A percentile compares a stretch with the other conserved stretches of the same genome.
These are phyloP conservation scores for Spisula subtruncata DNA, from an alignment of 2,888 invertebrate species.

Conservation along the genomic window DNA sequence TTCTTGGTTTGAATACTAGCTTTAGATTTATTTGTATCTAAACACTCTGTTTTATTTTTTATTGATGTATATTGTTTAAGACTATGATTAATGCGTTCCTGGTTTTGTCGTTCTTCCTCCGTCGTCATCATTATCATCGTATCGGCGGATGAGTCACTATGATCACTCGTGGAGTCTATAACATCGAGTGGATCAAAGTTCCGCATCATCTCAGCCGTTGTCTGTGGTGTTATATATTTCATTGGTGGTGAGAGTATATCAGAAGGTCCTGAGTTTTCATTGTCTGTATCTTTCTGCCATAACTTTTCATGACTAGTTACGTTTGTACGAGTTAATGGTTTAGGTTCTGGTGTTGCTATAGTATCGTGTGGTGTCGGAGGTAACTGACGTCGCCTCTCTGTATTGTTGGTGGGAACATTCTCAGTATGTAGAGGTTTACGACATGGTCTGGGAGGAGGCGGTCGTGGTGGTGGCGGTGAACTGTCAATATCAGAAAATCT, in stretches of 20 bases:
- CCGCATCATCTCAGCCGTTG: conserved; percentile 74
- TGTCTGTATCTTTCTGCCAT: conserved; percentile 75
- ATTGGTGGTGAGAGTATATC: conserved; percentile 74
- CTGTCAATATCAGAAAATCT: conserved; percentile 51
- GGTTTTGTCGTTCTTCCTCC: conserved; percentile 75
- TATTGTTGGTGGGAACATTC: neutral
- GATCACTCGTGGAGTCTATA: conserved; percentile 77
- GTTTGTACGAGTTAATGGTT: conserved; percentile 78
- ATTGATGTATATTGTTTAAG: conserved; percentile 72
- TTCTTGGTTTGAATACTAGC: conserved; percentile 64
- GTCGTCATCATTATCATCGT: conserved; percentile 81
- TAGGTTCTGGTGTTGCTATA: conserved; percentile 60
- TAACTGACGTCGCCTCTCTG: conserved; percentile 44
- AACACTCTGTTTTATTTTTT: conserved; percentile 58
- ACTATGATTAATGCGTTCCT: conserved; percentile 77
- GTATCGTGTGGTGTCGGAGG: conserved; percentile 27
- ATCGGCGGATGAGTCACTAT: conserved; percentile 76
- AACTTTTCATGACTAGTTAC: conserved; percentile 77
- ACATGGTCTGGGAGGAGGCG: conserved; percentile 66
- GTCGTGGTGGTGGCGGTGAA: conserved; percentile 62
- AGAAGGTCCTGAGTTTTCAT: conserved; percentile 52
- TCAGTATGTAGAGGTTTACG: conserved; percentile 33
- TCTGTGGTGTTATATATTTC: conserved; percentile 77
- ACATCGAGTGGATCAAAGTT: conserved; percentile 78
- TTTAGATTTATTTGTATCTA: conserved; percentile 62